A percentile compares a stretch with the other conserved stretches of the same genome.
These are phyloP conservation scores for Rhabdomys dilectus DNA, from an alignment of 2,113 vertebrate species.

Conservation along the genomic window DNA sequence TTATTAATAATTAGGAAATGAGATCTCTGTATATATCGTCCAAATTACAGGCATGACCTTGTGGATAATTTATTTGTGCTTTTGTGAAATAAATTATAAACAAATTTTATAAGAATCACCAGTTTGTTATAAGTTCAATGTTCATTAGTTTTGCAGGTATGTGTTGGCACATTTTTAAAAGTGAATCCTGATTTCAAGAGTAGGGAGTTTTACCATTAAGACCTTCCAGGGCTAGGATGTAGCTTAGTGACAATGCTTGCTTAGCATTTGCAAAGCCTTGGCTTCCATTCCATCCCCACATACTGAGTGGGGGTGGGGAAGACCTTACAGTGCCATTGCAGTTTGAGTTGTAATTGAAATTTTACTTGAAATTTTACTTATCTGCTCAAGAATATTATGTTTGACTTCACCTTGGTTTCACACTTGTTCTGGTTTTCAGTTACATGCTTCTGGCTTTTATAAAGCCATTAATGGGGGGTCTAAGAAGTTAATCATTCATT, in stretches of 20 bases:
- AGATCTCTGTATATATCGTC: background rate
- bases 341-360: conserved; percentile 45
- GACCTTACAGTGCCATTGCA: background rate
- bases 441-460: conserved; percentile 33
- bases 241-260: background rate
- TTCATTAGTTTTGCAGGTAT: conserved; percentile 34
- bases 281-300: background rate
- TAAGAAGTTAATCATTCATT: conserved; percentile 63
- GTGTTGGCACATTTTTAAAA: conserved; percentile 28
- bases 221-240: background rate
- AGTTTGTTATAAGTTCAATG: conserved; percentile 18
- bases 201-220: background rate
- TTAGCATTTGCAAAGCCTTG: background rate
- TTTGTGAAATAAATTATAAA: conserved; percentile 24
- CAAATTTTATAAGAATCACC: conserved; percentile 24
- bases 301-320: background rate
- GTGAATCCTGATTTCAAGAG: background rate
- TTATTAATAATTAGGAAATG: conserved; percentile 1
- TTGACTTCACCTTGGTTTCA: conserved; percentile 53
- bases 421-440: conserved; percentile 50
- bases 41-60: conserved; percentile 18
- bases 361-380: conserved; percentile 47
- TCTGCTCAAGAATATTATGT: conserved; percentile 57
- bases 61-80: conserved; percentile 2
- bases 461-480: conserved; percentile 51